Evolutionary conservation across 2,797 vertebrate genomes (phyloP).

Genomic region (Lophotriccus pileatus): DNA sequence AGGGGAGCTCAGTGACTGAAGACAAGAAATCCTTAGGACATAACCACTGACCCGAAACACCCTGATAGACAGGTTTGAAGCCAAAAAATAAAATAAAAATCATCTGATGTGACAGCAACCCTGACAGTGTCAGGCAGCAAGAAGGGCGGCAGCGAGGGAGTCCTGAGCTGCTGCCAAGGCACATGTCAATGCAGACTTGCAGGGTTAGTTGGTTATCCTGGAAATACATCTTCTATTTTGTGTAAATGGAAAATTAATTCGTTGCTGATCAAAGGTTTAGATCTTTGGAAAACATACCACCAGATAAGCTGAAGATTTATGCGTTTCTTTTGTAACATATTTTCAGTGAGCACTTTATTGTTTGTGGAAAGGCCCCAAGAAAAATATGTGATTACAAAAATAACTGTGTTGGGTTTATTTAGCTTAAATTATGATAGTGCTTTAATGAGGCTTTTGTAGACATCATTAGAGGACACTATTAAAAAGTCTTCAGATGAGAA

Average conservation of each 20-base stretch:
- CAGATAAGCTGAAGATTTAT: slow-evolving; percentile 71
- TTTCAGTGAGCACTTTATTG: slow-evolving; percentile 36
- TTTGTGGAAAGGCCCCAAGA: slow-evolving; percentile 37
- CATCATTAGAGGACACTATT: slow-evolving; percentile 51
- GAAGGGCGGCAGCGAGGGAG: slow-evolving; percentile 27
- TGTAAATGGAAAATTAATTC: slow-evolving; percentile 75
- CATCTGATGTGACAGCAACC: neutral
- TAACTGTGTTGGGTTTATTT: slow-evolving; percentile 13
- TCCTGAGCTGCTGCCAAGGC: slow-evolving; percentile 45
- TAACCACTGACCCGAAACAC: slow-evolving; percentile 13
- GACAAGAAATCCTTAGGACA: slow-evolving; percentile 2
- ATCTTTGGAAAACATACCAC: slow-evolving; percentile 50
- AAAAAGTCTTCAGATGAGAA: slow-evolving; percentile 41
- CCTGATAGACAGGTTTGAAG: slow-evolving; percentile 30
- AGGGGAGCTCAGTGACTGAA: neutral
- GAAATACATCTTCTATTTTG: slow-evolving; percentile 59
- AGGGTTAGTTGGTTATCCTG: slow-evolving; percentile 56
- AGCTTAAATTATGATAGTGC: neutral
- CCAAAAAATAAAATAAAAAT: slow-evolving; percentile 42
- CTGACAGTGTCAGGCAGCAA: neutral
- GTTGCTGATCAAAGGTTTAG: slow-evolving; percentile 56
- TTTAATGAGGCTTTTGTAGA: slow-evolving; percentile 56
- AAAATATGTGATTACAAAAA: slow-evolving; percentile 45
- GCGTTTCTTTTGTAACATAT: slow-evolving; percentile 33
- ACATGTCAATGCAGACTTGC: slow-evolving; percentile 6